A percentile compares a stretch with the other conserved stretches of the same genome.
Evolutionary conservation across 2,113 vertebrate species (phyloP).

Genomic region (Nycticebus coucang): DNA sequence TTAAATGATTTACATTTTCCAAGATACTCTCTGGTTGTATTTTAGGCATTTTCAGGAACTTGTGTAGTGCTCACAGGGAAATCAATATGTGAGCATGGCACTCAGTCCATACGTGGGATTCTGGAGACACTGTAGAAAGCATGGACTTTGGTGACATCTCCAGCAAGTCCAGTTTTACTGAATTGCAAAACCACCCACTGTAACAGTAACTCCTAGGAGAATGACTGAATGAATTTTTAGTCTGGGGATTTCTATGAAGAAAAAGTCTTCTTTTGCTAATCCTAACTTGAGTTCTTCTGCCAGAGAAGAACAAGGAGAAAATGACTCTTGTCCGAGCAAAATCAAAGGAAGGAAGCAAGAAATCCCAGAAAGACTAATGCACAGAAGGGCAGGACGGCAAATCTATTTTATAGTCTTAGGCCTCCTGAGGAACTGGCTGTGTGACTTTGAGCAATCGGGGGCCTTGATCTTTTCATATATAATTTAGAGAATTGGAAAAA

Average conservation of each 20-base stretch:
- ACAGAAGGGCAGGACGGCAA: neutral
- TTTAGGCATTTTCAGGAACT: conserved; percentile 22
- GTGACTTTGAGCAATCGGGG: neutral
- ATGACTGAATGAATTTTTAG: neutral
- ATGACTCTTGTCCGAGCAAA: neutral
- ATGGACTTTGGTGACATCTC: neutral
- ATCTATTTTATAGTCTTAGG: neutral
- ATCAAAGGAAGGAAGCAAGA: neutral
- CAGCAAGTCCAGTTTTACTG: neutral
- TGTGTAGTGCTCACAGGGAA: neutral
- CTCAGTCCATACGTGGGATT: neutral
- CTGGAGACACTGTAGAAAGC: neutral
- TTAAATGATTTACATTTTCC: conserved; percentile 46
- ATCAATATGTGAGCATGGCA: neutral
- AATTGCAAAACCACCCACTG: neutral
- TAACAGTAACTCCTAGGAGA: neutral
- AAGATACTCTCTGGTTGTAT: neutral
- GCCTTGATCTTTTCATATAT: neutral
- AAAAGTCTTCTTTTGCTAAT: neutral
- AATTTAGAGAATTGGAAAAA: neutral
- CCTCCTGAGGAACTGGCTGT: neutral
- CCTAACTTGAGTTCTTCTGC: neutral
- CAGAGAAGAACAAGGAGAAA: neutral
- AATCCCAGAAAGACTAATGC: neutral
- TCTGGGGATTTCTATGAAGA: neutral